A percentile compares a stretch with the other conserved stretches of the same genome.
Conservation (phyloP, 2,113 vertebrate species). For the Toxotes chatareus region DNA sequence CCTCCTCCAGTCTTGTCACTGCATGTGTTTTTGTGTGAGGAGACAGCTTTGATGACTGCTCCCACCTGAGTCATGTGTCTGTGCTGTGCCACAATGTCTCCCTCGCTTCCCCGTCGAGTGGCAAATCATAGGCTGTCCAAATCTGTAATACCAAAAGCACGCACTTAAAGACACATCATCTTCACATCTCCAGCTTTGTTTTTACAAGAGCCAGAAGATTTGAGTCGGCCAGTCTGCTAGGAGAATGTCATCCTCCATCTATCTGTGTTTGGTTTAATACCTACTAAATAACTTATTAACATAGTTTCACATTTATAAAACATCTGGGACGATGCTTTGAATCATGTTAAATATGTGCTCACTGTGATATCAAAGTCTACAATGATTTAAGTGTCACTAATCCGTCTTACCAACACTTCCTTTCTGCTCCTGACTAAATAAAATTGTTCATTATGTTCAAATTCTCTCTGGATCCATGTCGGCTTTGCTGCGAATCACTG, state of each 20-base stretch:
- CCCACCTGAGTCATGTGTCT: conserved; percentile 56
- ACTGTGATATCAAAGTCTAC: conserved; percentile 21
- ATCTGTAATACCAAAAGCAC: neutral
- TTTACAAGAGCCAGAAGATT: neutral
- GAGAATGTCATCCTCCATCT: neutral
- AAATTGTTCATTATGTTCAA: conserved; percentile 38
- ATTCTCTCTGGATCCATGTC: conserved; percentile 43
- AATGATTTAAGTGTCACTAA: conserved; percentile 24
- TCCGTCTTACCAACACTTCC: conserved; percentile 31
- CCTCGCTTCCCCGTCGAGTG: conserved; percentile 31
- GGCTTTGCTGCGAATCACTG: conserved; percentile 39
- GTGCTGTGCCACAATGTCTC: conserved; percentile 31
- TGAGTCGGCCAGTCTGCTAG: neutral
- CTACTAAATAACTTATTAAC: neutral
- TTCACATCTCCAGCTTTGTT: conserved; percentile 7
- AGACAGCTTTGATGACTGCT: conserved; percentile 52
- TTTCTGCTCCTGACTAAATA: conserved; percentile 28
- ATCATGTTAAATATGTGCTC: conserved; percentile 12
- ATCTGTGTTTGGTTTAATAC: conserved; percentile 4
- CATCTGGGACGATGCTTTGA: neutral
- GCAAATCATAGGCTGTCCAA: conserved; percentile 52
- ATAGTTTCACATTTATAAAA: neutral
- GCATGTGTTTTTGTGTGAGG: conserved; percentile 28
- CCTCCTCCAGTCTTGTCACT: conserved; percentile 31
- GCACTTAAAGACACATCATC: neutral